A percentile compares a stretch with the other conserved stretches of the same genome.
Evolutionary conservation across 2,113 vertebrate genomes (phyloP).

Genomic region (Fregetta grallaria): DNA sequence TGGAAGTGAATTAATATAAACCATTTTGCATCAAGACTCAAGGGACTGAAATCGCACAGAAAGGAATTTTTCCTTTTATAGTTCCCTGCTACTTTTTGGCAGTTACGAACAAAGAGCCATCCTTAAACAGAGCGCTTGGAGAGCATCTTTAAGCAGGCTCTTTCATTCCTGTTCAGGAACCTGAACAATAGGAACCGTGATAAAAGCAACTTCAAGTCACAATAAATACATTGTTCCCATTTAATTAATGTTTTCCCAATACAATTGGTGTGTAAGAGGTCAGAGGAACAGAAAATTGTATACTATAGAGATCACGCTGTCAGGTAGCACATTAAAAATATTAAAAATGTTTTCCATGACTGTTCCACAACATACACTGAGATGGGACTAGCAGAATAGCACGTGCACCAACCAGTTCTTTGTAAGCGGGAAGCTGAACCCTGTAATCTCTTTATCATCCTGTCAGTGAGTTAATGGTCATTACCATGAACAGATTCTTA

Average conservation of each 20-base stretch:
- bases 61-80: background rate
- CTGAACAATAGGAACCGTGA: background rate
- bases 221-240: slow-evolving; percentile 3
- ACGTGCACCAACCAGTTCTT: background rate
- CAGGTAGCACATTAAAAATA: slow-evolving; percentile 32
- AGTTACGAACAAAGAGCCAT: background rate
- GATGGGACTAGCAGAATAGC: slow-evolving; percentile 10
- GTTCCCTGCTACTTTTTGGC: background rate
- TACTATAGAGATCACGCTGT: background rate
- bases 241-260: slow-evolving; percentile 40
- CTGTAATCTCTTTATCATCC: slow-evolving; percentile 70
- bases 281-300: slow-evolving; percentile 6
- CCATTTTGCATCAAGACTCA: background rate
- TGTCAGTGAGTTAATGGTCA: slow-evolving; percentile 69
- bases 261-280: background rate
- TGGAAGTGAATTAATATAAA: background rate
- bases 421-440: slow-evolving; percentile 44
- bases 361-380: slow-evolving; percentile 21
- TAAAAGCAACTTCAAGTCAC: slow-evolving; percentile 29
- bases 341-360: slow-evolving; percentile 19
- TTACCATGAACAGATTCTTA: slow-evolving; percentile 56
- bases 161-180: background rate
- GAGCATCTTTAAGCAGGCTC: background rate
- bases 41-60: background rate
- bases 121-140: background rate